Conservation (phyloP, 2,888 invertebrate genomes). For the Julus scanicus region DNA sequence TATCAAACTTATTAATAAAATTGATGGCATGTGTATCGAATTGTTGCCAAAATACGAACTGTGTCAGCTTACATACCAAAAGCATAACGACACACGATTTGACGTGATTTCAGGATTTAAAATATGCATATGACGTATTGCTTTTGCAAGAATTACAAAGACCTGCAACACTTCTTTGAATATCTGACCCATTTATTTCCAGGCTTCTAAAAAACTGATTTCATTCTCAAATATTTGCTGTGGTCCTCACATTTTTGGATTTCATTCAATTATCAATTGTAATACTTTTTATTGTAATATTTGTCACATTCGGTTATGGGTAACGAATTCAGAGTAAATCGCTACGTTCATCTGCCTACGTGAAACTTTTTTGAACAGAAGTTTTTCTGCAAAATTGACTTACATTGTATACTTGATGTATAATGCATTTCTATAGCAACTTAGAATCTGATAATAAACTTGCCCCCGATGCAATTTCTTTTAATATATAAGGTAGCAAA, state of each 20-base stretch:
- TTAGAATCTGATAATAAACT: constrained; percentile 32
- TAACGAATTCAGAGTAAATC: background rate
- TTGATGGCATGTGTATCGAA: background rate
- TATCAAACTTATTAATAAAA: background rate
- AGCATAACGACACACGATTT: background rate
- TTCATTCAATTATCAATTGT: background rate
- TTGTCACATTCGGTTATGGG: background rate
- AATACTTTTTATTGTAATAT: background rate
- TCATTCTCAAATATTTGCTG: background rate
- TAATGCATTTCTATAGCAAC: background rate
- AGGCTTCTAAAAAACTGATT: background rate
- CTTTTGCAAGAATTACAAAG: background rate
- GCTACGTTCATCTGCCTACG: background rate
- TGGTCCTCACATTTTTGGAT: background rate
- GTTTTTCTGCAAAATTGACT: background rate
- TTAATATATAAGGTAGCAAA: background rate
- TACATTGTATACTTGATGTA: background rate
- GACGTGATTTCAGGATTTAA: background rate
- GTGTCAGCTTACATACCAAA: constrained; percentile 4
- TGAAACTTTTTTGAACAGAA: background rate
- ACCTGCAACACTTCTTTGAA: background rate
- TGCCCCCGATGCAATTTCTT: constrained; percentile 30
- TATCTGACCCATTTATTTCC: constrained; percentile 18
- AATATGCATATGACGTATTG: background rate
- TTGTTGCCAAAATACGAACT: background rate